phyloP scores from a whole-genome alignment of 35 echinoderm and acorn worm genomes.

The Chiridota heheva region DNA sequence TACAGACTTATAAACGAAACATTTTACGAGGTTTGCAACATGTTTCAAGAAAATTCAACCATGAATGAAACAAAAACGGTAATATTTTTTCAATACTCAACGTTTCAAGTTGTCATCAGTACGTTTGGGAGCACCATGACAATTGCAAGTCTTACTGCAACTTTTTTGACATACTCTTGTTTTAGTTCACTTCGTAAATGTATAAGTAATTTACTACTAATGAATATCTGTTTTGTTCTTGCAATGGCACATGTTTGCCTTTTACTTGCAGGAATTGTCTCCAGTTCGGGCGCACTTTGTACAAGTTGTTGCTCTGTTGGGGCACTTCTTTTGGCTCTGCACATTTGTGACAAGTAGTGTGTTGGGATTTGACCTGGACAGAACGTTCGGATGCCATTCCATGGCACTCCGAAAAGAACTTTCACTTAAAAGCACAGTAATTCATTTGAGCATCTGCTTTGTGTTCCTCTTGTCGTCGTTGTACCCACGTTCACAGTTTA shows the following conservation, averaged over 20 bases:
- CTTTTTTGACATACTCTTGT: conserved; percentile 2
- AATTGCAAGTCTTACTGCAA: neutral
- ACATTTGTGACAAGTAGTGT: conserved; percentile 13
- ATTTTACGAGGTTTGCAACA: conserved; percentile 33
- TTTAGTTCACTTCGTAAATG: neutral
- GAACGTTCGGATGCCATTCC: conserved; percentile 9
- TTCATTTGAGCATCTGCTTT: neutral
- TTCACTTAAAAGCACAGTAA: neutral
- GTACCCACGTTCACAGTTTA: conserved; percentile 13
- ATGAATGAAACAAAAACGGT: no score
- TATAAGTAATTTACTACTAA: conserved; percentile 3
- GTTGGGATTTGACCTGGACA: conserved; percentile 14
- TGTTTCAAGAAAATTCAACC: neutral
- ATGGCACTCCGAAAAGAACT: neutral
- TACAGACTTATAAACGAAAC: no score
- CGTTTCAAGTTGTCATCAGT: conserved; percentile 14
- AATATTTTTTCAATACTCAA: neutral
- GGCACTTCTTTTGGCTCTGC: conserved; percentile 31
- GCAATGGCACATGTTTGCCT: conserved; percentile 4
- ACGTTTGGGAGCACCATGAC: conserved; percentile 7
- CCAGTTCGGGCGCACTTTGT: neutral
- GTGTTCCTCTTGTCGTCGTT: neutral
- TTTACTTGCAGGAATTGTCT: neutral
- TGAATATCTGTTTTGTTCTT: conserved; percentile 11
- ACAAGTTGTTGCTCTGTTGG: neutral